phyloP scores from a whole-genome alignment of 2,888 invertebrate species.

The Teleiodes luculella region DNA sequence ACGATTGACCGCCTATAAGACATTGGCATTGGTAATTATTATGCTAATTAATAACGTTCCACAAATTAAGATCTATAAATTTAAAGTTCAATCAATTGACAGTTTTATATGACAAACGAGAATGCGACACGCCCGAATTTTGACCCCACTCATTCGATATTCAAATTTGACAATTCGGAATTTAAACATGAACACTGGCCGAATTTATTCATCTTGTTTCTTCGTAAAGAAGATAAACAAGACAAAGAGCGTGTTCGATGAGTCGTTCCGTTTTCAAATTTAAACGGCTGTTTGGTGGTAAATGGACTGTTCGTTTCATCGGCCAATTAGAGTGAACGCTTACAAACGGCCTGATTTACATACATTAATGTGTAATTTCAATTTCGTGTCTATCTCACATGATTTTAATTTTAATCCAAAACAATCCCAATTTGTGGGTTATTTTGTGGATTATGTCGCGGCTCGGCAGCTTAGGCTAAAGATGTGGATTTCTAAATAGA shows the following conservation, averaged over 20 bases:
- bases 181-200: not conserved
- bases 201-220: slow-evolving; percentile 6
- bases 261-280: not conserved
- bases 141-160: slow-evolving; percentile 2
- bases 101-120: slow-evolving; percentile 14
- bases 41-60: not conserved
- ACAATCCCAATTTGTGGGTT: too few relatives aligned
- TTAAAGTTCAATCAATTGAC: slow-evolving; percentile 9
- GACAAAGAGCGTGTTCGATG: slow-evolving; percentile 5
- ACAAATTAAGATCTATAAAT: not conserved
- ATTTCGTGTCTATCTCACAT: not conserved
- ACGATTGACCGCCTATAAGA: too few relatives aligned
- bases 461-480: too few relatives aligned
- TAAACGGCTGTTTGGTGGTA: not conserved
- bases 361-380: slow-evolving; percentile 23
- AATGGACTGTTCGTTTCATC: slow-evolving; percentile 39
- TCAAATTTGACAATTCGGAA: not conserved
- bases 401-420: too few relatives aligned
- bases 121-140: slow-evolving; percentile 6
- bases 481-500: too few relatives aligned
- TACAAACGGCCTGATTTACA: slow-evolving; percentile 46
- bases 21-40: too few relatives aligned
- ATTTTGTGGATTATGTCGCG: too few relatives aligned
- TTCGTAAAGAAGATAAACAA: slow-evolving; percentile 4
- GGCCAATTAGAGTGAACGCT: slow-evolving; percentile 52